Evolutionary conservation across 2,797 vertebrate species (phyloP).

Genomic region (Crocodylus rhombifer): DNA sequence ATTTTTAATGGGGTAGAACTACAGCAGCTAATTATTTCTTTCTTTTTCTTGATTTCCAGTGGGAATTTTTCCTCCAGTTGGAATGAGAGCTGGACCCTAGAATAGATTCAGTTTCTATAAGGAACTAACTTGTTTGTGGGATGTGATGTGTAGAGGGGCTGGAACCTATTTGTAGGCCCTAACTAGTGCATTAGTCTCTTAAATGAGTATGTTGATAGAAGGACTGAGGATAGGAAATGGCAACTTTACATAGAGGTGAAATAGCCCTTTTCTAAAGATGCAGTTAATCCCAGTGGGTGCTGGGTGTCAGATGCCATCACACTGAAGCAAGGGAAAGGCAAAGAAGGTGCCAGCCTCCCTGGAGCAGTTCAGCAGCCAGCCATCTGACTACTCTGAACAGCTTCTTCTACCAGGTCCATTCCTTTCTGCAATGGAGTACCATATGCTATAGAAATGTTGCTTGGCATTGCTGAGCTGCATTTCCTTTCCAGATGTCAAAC

Average conservation of each 20-base stretch:
- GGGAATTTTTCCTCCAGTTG: not conserved
- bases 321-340: not conserved
- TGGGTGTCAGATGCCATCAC: not conserved
- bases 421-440: not conserved
- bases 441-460: not conserved
- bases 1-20: slow-evolving; percentile 9
- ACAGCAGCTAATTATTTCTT: not conserved
- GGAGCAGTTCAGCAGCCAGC: not conserved
- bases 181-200: not conserved
- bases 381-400: not conserved
- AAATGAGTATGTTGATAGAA: not conserved
- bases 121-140: not conserved
- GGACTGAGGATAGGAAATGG: not conserved
- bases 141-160: not conserved
- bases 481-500: not conserved
- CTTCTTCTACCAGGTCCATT: not conserved
- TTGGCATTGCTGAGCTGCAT: not conserved
- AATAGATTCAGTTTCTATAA: not conserved
- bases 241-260: not conserved
- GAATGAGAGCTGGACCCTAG: not conserved
- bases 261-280: not conserved
- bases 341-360: not conserved
- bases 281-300: not conserved
- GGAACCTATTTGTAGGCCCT: not conserved
- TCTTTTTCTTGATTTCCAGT: not conserved